Evolutionary conservation across 2,113 vertebrate species (phyloP), one percentile per base, ranked within the genome.

Genomic region (Tetrax tetrax): DNA sequence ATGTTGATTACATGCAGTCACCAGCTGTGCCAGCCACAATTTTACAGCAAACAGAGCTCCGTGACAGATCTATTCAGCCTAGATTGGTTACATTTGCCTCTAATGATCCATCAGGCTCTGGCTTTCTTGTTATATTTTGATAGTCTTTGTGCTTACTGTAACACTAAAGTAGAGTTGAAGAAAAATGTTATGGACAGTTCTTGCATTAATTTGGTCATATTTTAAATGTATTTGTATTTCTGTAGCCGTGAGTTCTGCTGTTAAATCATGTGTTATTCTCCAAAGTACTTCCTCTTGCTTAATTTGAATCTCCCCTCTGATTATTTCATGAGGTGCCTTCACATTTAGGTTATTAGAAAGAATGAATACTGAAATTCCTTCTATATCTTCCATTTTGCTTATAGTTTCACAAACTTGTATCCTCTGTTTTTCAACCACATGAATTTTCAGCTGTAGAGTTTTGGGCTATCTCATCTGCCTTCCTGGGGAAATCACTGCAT

Each of bases 21-120:
- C 83, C 92, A 94, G 89, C 96, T 96, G 96, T 87, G 80, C 83
- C 72, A 86, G 76, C 64, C 76, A 41, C 65, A 68, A 56, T 79
- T 81, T 65, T 79, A 20, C 68, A 90, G 78, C 21, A 21, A 61
- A 69, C 87, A 80, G 66, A 88, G 74, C 87, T 89, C 80, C 0
- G 5, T 87, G 91, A 87, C 91, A 60, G 83, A 71, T 48, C 11
- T 0, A 3, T 66, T 92, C 77, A 92, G 77, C 71, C 71, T 83
- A 45, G 24, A 57, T 61, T 38, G 88, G 86, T 90, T 68, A 65
- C 66, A 12, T 89, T 92, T 83, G n/a, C 31, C 56, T 75, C 69
- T 91, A 25, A 68, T 43, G 63, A 87, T 38, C 50, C 59, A 57
- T 12, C 63, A 76, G 74, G 76, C 45, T 60, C 59, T 68, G 87